Evolutionary conservation across 2,797 vertebrate species (phyloP), one percentile per base, ranked within the genome.

Genomic region (Sylvilagus floridanus): DNA sequence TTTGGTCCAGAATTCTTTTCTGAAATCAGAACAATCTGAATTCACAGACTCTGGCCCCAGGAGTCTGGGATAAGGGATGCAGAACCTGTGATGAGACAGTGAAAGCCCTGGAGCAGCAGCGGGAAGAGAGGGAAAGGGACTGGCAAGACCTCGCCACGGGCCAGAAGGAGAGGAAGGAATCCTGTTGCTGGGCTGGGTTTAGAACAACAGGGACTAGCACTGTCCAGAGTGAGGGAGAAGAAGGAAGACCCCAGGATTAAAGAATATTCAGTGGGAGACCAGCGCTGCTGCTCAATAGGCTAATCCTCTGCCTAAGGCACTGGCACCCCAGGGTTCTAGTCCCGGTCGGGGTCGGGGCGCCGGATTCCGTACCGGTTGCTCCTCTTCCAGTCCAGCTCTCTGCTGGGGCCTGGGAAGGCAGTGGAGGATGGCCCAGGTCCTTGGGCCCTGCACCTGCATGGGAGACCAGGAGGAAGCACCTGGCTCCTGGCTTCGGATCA

Each of bases 1-100:
- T n/a, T 21, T 7, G 35, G 14, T 52, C 30, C 71, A 54, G 50
- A 21, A 19, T n/a, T 42, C 5, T 35, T 68, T 82, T 54, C 77
- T 73, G 91, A 84, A 88, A 68, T 65, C 37, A 75, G 73, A 82
- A 78, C 5, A 54, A 54, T 83, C 66, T 81, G 60, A 78, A 69
- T 91, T 69, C 50, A 79, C 4, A 32, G 37, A 79, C 35, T 50
- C 22, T 35, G 32, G 57, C 10, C 35, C 30, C 14, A 60, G 16
- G 37, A n/a, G 9, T 47, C 16, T 47, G 24, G 35, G 13, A 32
- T n/a, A 16, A 52, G 30, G 2, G 24, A 22, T 24, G 35, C 4
- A 5, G 17, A 32, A 37, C 52, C 66, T 76, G 7, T 7, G 3
- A 69, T 6, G 2, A 37, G 13, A 47, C n/a, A 13, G 37, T 28